These are phyloP conservation scores for Gambusia affinis DNA, from an alignment of 2,113 vertebrate genomes.

Conservation along the genomic window DNA sequence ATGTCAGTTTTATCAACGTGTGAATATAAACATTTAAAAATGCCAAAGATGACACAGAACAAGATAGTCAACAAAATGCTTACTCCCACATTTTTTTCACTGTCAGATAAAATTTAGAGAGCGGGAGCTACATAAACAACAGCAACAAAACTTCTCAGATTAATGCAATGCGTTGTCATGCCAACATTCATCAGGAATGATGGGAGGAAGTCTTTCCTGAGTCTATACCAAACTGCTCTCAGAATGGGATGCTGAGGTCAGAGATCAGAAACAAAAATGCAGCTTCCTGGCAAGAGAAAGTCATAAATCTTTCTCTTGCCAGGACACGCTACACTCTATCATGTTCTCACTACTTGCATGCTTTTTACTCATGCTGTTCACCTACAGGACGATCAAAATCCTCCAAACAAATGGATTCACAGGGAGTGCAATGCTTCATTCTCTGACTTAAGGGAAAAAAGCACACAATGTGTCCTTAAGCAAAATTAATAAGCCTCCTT, in stretches of 20 bases:
- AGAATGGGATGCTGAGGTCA: constrained; percentile 27
- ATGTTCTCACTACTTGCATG: constrained; percentile 44
- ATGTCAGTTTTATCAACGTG: neutral
- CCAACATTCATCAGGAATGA: constrained; percentile 36
- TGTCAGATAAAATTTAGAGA: neutral
- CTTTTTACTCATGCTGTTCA: constrained; percentile 15
- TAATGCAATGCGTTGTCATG: constrained; percentile 18
- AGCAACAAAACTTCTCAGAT: constrained; percentile 30
- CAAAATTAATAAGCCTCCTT: constrained; percentile 54
- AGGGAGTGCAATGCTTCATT: neutral
- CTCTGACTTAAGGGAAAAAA: constrained; percentile 28
- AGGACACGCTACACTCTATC: constrained; percentile 45
- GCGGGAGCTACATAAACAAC: constrained; percentile 19
- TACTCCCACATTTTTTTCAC: neutral
- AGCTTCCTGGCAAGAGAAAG: constrained; percentile 13
- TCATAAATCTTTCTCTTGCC: constrained; percentile 50
- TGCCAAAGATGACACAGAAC: neutral
- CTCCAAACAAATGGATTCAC: constrained; percentile 7
- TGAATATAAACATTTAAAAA: neutral
- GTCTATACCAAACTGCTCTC: constrained; percentile 15
- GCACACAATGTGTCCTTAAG: constrained; percentile 35
- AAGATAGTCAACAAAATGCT: neutral
- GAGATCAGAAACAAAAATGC: constrained; percentile 48
- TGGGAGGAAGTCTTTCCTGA: constrained; percentile 33
- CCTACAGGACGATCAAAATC: constrained; percentile 32